Percentiles rank a stretch among this genome's conserved stretches.
These are phyloP conservation scores for Chloebia gouldiae DNA, from an alignment of 2,113 vertebrate species.

Conservation along the genomic window DNA sequence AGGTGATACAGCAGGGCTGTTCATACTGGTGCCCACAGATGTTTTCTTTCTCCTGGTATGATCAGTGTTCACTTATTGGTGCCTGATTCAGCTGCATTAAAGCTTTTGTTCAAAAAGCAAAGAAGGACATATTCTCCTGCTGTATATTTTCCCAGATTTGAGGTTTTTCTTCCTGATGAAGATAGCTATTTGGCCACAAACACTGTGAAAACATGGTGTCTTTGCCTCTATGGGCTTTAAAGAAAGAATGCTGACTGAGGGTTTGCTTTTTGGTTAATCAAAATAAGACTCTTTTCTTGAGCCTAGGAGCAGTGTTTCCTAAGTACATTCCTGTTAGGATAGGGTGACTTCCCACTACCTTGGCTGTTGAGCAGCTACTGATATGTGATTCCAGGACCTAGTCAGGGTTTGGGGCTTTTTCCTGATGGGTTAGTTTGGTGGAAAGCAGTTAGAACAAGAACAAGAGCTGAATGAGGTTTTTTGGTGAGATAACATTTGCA, in stretches of 20 bases:
- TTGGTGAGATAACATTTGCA: neutral
- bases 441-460: neutral
- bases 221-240: neutral
- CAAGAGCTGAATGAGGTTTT: neutral
- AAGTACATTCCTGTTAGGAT: neutral
- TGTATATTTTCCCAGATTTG: neutral
- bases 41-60: neutral
- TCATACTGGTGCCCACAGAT: neutral
- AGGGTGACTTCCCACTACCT: neutral
- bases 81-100: neutral
- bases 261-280: neutral
- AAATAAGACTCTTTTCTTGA: neutral
- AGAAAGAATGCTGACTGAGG: neutral
- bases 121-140: neutral
- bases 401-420: neutral
- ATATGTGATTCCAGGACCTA: neutral
- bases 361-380: neutral
- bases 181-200: neutral
- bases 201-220: neutral
- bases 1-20: neutral
- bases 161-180: neutral
- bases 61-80: neutral
- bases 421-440: neutral
- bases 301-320: neutral
- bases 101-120: neutral